phyloP scores from a whole-genome alignment of 92 coral and sea anemone species.

The Meandrina meandrites region DNA sequence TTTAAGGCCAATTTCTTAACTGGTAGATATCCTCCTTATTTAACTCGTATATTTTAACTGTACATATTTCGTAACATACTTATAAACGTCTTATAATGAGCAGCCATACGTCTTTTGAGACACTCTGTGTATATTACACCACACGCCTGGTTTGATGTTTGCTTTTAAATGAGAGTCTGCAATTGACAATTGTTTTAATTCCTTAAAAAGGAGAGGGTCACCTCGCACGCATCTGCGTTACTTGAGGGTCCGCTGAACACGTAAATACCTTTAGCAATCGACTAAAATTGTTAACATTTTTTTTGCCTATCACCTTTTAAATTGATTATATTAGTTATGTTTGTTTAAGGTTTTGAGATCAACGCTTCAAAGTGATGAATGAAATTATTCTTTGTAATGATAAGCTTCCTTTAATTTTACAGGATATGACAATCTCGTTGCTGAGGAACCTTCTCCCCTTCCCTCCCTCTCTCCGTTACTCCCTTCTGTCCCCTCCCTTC shows the following conservation, averaged over 20 bases:
- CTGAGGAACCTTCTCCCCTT: not conserved
- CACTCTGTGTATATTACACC: not conserved
- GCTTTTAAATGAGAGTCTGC: not conserved
- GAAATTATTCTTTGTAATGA: not conserved
- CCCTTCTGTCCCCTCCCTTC: not conserved
- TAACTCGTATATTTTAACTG: constrained; percentile 19
- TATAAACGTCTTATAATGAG: no score
- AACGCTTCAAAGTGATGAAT: not conserved
- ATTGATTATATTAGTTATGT: not conserved
- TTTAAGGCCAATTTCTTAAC: not conserved
- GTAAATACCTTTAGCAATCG: no score
- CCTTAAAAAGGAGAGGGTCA: no score
- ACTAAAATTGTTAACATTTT: not conserved
- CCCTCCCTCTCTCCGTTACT: not conserved
- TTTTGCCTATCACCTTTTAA: not conserved
- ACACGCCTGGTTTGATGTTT: not conserved
- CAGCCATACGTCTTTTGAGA: not conserved
- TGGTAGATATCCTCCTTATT: not conserved
- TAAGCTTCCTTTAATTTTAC: not conserved
- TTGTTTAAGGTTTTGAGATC: not conserved
- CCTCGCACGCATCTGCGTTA: no score
- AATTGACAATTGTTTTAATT: not conserved
- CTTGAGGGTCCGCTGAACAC: not conserved
- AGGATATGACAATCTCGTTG: not conserved
- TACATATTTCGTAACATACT: constrained; percentile 9